phyloP scores from a whole-genome alignment of 2,888 invertebrate species.

The Orthosia gracilis region DNA sequence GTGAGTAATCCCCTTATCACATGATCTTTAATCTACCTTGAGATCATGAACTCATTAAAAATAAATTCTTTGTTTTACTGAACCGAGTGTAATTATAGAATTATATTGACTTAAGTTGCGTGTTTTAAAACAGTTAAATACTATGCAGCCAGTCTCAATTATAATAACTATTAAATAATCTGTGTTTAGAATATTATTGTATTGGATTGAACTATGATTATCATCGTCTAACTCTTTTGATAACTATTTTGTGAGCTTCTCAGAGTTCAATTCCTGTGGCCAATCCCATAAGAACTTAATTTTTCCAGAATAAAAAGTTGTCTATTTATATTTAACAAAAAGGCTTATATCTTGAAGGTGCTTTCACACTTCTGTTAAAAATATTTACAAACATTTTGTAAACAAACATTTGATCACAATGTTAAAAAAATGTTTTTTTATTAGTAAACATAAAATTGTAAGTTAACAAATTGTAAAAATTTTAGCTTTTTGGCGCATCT shows the following conservation, averaged over 20 bases:
- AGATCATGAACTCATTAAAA: neutral
- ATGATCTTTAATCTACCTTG: slow-evolving; percentile 10
- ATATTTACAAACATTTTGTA: too few relatives aligned
- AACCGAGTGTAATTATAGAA: slow-evolving; percentile 3
- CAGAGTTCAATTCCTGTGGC: too few relatives aligned
- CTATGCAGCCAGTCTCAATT: slow-evolving; percentile 40
- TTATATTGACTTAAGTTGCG: neutral
- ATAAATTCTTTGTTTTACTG: slow-evolving; percentile 18
- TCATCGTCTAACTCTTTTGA: slow-evolving; percentile 1
- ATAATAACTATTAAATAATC: neutral
- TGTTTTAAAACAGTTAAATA: slow-evolving; percentile 15
- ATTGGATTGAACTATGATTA: neutral
- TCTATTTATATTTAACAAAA: too few relatives aligned
- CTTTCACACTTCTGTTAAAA: too few relatives aligned
- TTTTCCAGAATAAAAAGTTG: too few relatives aligned
- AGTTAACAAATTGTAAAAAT: too few relatives aligned
- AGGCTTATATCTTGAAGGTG: too few relatives aligned
- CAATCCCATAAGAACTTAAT: too few relatives aligned
- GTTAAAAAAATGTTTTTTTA: too few relatives aligned
- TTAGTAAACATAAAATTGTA: too few relatives aligned
- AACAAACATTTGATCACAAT: too few relatives aligned
- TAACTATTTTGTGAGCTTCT: neutral
- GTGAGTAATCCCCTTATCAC: slow-evolving; percentile 32
- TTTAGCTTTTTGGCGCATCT: too few relatives aligned
- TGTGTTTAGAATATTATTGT: neutral